Conservation (phyloP, 2,113 vertebrate genomes). For the Pseudorasbora parva region DNA sequence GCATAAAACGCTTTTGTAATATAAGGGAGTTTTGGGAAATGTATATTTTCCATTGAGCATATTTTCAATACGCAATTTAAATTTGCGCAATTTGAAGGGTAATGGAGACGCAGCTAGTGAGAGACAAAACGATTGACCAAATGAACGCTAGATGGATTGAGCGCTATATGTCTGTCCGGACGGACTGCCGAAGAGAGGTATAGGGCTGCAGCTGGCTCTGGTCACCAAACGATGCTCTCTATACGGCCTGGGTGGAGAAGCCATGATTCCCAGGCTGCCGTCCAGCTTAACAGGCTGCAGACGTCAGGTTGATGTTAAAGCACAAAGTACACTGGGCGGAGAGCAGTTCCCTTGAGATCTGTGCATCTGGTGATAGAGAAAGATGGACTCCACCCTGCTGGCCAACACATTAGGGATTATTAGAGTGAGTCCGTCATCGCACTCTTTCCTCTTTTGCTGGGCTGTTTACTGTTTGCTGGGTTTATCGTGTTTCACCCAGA, state of each 20-base stretch:
- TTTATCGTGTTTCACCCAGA: background rate
- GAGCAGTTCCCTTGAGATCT: slow-evolving; percentile 47
- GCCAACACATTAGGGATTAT: slow-evolving; percentile 40
- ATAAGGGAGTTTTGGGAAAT: no score
- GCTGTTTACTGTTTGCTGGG: slow-evolving; percentile 25
- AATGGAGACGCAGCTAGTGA: no score
- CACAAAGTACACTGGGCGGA: slow-evolving; percentile 34
- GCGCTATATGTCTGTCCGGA: no score
- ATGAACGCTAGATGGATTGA: no score
- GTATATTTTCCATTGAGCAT: no score
- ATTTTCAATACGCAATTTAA: no score
- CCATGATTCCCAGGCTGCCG: slow-evolving; percentile 52
- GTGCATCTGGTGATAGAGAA: slow-evolving; percentile 49
- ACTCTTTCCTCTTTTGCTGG: background rate
- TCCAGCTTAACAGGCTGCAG: slow-evolving; percentile 45
- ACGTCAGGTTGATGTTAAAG: slow-evolving; percentile 42
- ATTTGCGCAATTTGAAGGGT: no score
- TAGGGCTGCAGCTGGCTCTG: slow-evolving; percentile 20
- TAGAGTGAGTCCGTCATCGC: slow-evolving; percentile 15
- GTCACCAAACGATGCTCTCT: slow-evolving; percentile 70
- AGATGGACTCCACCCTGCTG: slow-evolving; percentile 44
- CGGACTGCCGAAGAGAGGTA: slow-evolving; percentile 49
- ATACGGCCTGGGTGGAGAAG: slow-evolving; percentile 71
- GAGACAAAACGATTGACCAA: background rate
- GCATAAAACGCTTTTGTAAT: no score